These are phyloP conservation scores for Dufourea novaeangliae DNA, from an alignment of 1,140 invertebrate genomes.

Conservation along the genomic window DNA sequence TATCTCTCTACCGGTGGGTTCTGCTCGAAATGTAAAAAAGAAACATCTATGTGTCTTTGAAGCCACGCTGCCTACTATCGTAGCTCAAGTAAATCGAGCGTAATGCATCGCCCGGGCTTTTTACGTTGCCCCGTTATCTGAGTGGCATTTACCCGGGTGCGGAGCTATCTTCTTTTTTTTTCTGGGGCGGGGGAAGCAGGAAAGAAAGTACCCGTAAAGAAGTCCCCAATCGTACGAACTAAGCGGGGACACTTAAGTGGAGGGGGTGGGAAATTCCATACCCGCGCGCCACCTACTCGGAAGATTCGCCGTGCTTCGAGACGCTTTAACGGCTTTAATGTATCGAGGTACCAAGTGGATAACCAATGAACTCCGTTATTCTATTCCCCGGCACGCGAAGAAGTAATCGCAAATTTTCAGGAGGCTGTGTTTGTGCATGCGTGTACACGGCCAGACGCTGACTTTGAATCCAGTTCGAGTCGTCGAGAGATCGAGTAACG, in stretches of 20 bases:
- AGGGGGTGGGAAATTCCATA: background rate
- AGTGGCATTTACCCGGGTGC: background rate
- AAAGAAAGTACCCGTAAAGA: background rate
- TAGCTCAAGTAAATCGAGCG: constrained; percentile 48
- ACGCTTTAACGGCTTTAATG: constrained; percentile 16
- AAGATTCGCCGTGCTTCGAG: background rate
- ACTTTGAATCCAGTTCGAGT: too few relatives aligned
- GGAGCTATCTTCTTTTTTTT: constrained; percentile 13
- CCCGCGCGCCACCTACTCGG: background rate
- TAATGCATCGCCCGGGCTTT: constrained; percentile 20
- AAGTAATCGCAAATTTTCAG: constrained; percentile 2
- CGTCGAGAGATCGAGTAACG: too few relatives aligned
- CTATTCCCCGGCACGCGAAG: too few relatives aligned
- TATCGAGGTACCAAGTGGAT: background rate
- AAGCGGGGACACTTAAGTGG: background rate
- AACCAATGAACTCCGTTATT: background rate
- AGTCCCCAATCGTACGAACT: constrained; percentile 23
- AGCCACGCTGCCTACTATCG: background rate
- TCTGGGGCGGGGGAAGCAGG: background rate
- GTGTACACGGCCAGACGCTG: too few relatives aligned
- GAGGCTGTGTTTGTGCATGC: too few relatives aligned
- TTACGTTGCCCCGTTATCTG: constrained; percentile 24
- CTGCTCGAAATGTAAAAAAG: constrained; percentile 26
- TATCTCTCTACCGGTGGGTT: constrained; percentile 10
- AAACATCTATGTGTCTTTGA: constrained; percentile 20